These are phyloP conservation scores for Tachina fera DNA, from an alignment of 2,888 invertebrate genomes.

Conservation along the genomic window DNA sequence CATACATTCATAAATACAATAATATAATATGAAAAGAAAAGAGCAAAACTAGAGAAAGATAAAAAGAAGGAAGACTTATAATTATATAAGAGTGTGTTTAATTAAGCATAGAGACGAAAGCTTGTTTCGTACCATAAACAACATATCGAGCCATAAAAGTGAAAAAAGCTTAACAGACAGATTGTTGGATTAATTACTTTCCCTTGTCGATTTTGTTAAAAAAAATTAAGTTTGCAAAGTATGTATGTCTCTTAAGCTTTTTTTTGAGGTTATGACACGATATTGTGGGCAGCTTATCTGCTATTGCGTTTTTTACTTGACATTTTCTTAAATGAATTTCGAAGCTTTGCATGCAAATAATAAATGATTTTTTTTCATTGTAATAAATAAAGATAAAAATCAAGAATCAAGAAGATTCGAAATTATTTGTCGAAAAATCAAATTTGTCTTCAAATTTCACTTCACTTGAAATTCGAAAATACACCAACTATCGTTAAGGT, in stretches of 20 bases:
- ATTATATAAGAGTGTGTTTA: background rate
- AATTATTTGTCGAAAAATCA: background rate
- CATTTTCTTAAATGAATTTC: conserved; percentile 1
- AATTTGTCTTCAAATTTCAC: background rate
- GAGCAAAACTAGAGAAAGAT: conserved; percentile 30
- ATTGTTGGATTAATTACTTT: no score
- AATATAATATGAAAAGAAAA: background rate
- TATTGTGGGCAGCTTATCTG: no score
- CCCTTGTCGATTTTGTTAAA: no score
- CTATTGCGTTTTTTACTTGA: no score
- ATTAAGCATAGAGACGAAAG: background rate
- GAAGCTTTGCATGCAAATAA: background rate
- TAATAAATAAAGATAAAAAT: background rate
- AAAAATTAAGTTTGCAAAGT: no score
- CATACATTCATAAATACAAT: conserved; percentile 44
- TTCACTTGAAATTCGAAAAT: background rate
- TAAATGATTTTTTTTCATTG: background rate
- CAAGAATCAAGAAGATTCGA: background rate
- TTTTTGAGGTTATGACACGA: background rate
- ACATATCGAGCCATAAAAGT: background rate
- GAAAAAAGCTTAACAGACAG: no score
- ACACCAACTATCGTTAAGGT: no score
- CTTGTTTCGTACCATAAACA: background rate
- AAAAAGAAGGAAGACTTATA: background rate
- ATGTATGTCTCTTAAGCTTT: no score